Conservation (phyloP, 1,140 invertebrate genomes). For the Apis cerana region DNA sequence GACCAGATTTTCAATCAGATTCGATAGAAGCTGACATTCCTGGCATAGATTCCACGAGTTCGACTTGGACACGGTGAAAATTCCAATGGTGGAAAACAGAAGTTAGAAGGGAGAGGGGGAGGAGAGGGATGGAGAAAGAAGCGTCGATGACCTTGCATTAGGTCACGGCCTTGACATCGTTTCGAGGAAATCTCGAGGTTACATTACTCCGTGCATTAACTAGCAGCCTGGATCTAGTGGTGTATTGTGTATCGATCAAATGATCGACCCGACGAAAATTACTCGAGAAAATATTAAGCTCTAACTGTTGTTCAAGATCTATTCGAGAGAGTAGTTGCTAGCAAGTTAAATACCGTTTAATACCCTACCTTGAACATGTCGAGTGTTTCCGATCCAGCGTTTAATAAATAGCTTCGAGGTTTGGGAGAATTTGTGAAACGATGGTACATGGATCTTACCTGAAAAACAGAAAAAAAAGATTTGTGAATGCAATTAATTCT, state of each 20-base stretch:
- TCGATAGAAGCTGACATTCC: neutral
- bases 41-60: conserved; percentile 3
- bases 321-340: too few relatives aligned
- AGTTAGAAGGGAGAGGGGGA: conserved; percentile 17
- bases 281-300: neutral
- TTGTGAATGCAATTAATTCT: too few relatives aligned
- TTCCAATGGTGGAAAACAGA: neutral
- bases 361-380: neutral
- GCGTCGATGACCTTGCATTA: conserved; percentile 71
- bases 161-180: conserved; percentile 77
- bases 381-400: neutral
- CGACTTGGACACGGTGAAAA: neutral
- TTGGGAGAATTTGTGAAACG: neutral
- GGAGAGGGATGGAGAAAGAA: conserved; percentile 24
- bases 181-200: conserved; percentile 67
- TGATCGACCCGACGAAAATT: conserved; percentile 20
- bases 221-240: conserved; percentile 31
- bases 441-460: conserved; percentile 54
- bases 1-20: neutral
- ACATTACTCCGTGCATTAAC: conserved; percentile 43
- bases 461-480: conserved; percentile 56
- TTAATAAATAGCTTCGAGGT: neutral
- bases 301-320: too few relatives aligned
- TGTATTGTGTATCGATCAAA: conserved; percentile 19
- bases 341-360: neutral